Evolutionary conservation across 2,888 invertebrate genomes (phyloP), one percentile per base, ranked within the genome.

Genomic region (Scrobipalpa atriplicella): DNA sequence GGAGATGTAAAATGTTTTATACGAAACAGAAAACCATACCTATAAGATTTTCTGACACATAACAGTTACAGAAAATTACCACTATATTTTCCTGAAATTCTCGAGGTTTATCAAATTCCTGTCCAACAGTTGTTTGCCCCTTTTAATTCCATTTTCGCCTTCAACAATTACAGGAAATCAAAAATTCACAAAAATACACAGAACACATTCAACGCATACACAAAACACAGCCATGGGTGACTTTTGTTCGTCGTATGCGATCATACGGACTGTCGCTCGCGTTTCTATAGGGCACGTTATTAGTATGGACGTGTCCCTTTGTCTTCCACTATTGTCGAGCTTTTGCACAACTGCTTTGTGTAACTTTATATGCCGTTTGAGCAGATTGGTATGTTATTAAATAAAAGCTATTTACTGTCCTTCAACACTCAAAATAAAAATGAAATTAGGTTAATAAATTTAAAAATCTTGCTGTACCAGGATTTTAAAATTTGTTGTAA

Each of bases 201-300:
- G 21, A 21, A 21, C 54, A 6, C 19, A 19, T 54, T 54, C 19
- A 54, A 54, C 54, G 19, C 21, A 21, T 5, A 56, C 58, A 58
- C 43, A 62, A 43, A 62, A 41, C 41, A 62, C 16, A 43, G 18
- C 62, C 16, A 41, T 62, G 62, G 58, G 58, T 58, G 58, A 58
- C 58, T 58, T 58, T 58, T 58, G 58, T 58, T 38, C 58, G 38
- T 58, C 58, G 9, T 9, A 36, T 38, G n/a, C 38, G 58, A 58
- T 58, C 38, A 58, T 58, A 38, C 58, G 58, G 58, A 36, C 54
- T 54, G 54, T 16, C 58, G 58, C 36, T 29, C 29, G 16, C 16
- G 11, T n/a, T 38, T 9, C 36, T 58, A 16, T 29, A 58, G 58
- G 36, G 58, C 13, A 36, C 16, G n/a, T 58, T 29, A 58, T 58